A percentile compares a stretch with the other conserved stretches of the same genome.
Evolutionary conservation across 1,140 invertebrate genomes (phyloP).

Genomic region (Rhysida immarginata): DNA sequence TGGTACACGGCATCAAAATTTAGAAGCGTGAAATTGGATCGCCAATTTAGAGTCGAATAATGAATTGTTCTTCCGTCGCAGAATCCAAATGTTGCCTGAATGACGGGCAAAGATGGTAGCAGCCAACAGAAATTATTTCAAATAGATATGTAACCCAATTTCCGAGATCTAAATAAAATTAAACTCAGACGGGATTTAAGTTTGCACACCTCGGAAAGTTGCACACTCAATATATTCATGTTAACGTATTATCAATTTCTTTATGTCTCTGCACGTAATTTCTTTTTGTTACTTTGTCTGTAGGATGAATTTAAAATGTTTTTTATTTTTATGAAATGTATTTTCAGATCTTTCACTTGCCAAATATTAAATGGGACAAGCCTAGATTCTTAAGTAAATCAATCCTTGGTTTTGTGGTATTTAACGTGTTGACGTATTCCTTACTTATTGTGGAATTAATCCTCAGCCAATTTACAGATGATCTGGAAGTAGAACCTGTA

Average conservation of each 20-base stretch:
- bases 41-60: too few relatives aligned
- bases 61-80: too few relatives aligned
- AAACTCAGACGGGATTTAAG: too few relatives aligned
- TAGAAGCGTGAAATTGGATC: too few relatives aligned
- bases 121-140: too few relatives aligned
- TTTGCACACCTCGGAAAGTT: too few relatives aligned
- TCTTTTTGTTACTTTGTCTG: not conserved
- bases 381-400: slow-evolving; percentile 78
- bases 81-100: too few relatives aligned
- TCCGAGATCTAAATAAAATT: too few relatives aligned
- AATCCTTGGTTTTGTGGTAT: slow-evolving; percentile 75
- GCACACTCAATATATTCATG: too few relatives aligned
- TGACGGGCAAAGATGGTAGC: too few relatives aligned
- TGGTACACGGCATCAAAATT: too few relatives aligned
- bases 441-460: slow-evolving; percentile 65
- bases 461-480: slow-evolving; percentile 34
- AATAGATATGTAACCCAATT: too few relatives aligned
- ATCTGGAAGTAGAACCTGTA: not conserved
- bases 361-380: slow-evolving; percentile 65
- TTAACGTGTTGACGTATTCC: slow-evolving; percentile 77
- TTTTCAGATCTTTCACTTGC: slow-evolving; percentile 75
- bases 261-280: not conserved
- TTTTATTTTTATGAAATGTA: slow-evolving; percentile 21
- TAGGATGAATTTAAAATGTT: not conserved
- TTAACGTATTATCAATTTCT: not conserved